Base-by-base conservation (phyloP, 2,113 vertebrate genomes). In the Archilochus colubris region DNA sequence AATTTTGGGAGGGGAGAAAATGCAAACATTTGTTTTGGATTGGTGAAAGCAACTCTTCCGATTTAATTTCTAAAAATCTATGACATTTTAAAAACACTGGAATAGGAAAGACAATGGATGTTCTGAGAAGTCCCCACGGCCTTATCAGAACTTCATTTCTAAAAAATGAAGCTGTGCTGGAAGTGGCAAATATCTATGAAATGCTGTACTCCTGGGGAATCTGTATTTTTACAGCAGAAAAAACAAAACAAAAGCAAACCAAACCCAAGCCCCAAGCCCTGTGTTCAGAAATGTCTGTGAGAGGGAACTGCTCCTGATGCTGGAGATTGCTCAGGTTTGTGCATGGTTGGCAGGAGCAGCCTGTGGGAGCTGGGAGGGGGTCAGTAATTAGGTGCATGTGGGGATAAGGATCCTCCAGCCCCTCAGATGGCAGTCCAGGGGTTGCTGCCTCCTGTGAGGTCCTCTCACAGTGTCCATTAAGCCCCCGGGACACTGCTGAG, bases 1-100 rank as follows among this genome's bases (percentile, higher is more conserved):
- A 72, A 57, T 68, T 67, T 81, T 64, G 61, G 86, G 89, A 91
- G 19, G 59, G 50, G 54, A 78, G 55, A 62, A 83, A 86, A 16
- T 31, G 89, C 91, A 85, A 91, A 79, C 77, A 64, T 96, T 94
- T 89, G 81, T 84, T 94, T 91, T 96, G 96, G 86, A 91, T 53
- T 68, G 83, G 68, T 87, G 25, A 72, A 93, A 87, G 19, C 62
- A 64, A 76, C 92, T 54, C 81, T 88, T 92, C 91, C 3, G 23
- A 69, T 79, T 83, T 55, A 57, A 31, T 68, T 79, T 90, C 70
- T 68, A 63, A 75, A 76, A 81, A 31, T 11, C 53, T 50, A 10
- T 55, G 94, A 67, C 46, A 68, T 84, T 95, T 86, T 13, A 36
- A 76, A 81, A 95, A 51, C 73, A 38, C 7, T 88, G 88, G 43